Conservation (phyloP, 2,888 invertebrate species). For the Eulithis prunata region DNA sequence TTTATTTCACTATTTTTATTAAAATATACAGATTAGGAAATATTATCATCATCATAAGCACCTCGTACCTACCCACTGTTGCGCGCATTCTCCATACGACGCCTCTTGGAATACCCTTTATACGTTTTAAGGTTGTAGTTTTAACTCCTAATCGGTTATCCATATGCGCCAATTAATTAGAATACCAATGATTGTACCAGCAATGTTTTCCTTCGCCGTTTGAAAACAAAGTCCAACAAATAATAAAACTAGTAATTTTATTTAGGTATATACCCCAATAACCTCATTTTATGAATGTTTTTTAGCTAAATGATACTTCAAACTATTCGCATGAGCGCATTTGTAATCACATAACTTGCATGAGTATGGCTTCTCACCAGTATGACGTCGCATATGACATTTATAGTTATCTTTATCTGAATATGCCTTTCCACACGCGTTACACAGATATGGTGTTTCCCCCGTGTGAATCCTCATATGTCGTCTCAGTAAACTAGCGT, state of each 20-base stretch:
- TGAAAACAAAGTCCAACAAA: too few species aligned
- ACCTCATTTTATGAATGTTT: constrained; percentile 2
- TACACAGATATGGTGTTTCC: not conserved
- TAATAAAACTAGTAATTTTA: not conserved
- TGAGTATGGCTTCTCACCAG: not conserved
- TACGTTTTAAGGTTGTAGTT: too few species aligned
- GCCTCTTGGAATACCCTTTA: too few species aligned
- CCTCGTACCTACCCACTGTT: too few species aligned
- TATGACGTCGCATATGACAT: constrained; percentile 1
- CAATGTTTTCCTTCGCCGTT: too few species aligned
- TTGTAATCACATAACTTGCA: constrained; percentile 8
- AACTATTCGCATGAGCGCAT: constrained; percentile 1
- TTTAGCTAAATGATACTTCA: constrained; percentile 13
- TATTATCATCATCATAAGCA: too few species aligned
- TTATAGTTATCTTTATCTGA: constrained; percentile 2
- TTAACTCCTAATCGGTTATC: too few species aligned
- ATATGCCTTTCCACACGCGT: not conserved
- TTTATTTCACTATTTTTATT: not conserved
- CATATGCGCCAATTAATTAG: too few species aligned
- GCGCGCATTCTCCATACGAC: too few species aligned
- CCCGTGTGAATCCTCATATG: constrained; percentile 2
- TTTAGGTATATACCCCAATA: not conserved
- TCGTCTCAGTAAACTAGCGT: not conserved
- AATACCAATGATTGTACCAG: too few species aligned
- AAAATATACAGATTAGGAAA: too few species aligned